Evolutionary conservation across 2,888 invertebrate species (phyloP).

Genomic region (Venusia cambrica): DNA sequence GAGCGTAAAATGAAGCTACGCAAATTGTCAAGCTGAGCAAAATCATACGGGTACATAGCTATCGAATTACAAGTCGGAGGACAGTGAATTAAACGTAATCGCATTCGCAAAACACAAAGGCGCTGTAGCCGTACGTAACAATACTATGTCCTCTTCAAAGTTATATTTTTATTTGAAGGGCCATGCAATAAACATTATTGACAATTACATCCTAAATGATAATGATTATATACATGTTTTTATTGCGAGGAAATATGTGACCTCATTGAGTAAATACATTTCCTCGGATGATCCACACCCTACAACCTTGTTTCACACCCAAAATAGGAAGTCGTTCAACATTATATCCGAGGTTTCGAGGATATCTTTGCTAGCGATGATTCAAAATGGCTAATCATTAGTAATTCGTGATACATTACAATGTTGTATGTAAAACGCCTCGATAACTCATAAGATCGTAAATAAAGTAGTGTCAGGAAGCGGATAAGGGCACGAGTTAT

Average conservation of each 20-base stretch:
- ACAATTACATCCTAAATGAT: too few relatives aligned
- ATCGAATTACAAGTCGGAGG: constrained; percentile 17
- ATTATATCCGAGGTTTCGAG: constrained; percentile 38
- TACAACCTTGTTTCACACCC: constrained; percentile 44
- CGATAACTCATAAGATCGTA: constrained; percentile 26
- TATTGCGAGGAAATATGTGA: too few relatives aligned
- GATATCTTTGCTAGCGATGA: constrained; percentile 25
- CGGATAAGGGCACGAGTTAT: constrained; percentile 29
- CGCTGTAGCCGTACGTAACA: constrained; percentile 31
- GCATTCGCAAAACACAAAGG: constrained; percentile 20
- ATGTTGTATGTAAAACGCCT: constrained; percentile 28
- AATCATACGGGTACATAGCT: constrained; percentile 14
- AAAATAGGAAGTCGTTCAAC: constrained; percentile 45
- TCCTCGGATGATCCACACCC: constrained; percentile 50
- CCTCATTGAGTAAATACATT: constrained; percentile 57
- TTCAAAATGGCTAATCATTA: constrained; percentile 32
- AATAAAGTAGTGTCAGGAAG: constrained; percentile 29
- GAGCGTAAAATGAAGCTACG: constrained; percentile 16
- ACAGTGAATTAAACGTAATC: constrained; percentile 16
- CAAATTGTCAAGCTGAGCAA: constrained; percentile 11
- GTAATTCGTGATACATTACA: constrained; percentile 36
- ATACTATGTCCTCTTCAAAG: too few relatives aligned
- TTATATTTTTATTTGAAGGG: too few relatives aligned
- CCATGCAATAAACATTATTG: too few relatives aligned
- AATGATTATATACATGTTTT: too few relatives aligned